A percentile compares a stretch with the other conserved stretches of the same genome.
Conservation (phyloP, 2,888 invertebrate species). For the Lithophane socia region DNA sequence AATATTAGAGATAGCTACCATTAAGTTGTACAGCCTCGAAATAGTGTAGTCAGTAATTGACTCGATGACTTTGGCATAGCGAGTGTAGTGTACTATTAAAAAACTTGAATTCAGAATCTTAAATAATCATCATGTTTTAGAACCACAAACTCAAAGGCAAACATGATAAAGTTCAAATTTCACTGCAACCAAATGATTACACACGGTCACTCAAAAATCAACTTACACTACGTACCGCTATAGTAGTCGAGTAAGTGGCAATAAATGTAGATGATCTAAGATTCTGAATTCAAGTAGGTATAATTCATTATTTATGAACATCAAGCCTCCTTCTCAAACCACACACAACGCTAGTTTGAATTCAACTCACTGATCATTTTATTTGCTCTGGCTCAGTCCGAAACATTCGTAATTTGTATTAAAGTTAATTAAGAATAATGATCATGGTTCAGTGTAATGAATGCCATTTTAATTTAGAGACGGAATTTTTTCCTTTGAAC, state of each 20-base stretch:
- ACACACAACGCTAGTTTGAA: slow-evolving; percentile 33
- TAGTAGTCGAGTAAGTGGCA: slow-evolving; percentile 1
- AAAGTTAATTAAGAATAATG: slow-evolving; percentile 37
- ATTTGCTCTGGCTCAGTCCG: slow-evolving; percentile 31
- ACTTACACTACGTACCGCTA: background rate
- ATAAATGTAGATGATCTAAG: slow-evolving; percentile 8
- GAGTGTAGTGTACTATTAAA: slow-evolving; percentile 24
- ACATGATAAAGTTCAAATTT: slow-evolving; percentile 18
- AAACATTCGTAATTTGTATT: slow-evolving; percentile 28
- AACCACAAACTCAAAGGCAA: background rate
- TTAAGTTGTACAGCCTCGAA: slow-evolving; percentile 59
- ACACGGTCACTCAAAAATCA: background rate
- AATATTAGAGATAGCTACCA: slow-evolving; percentile 49
- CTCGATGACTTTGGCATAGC: slow-evolving; percentile 57
- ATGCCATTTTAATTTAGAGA: slow-evolving; percentile 35
- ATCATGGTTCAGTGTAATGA: slow-evolving; percentile 8
- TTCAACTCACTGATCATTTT: slow-evolving; percentile 36
- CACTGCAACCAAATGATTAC: background rate
- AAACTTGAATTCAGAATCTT: slow-evolving; percentile 22
- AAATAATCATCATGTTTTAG: background rate
- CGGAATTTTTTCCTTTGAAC: slow-evolving; percentile 7
- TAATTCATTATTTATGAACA: slow-evolving; percentile 13
- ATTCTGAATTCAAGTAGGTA: slow-evolving; percentile 28
- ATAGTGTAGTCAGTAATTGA: slow-evolving; percentile 61
- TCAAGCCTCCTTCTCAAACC: slow-evolving; percentile 29